Evolutionary conservation across 92 coral and sea anemone species (phyloP).

Genomic region (Pocillopora grandis): DNA sequence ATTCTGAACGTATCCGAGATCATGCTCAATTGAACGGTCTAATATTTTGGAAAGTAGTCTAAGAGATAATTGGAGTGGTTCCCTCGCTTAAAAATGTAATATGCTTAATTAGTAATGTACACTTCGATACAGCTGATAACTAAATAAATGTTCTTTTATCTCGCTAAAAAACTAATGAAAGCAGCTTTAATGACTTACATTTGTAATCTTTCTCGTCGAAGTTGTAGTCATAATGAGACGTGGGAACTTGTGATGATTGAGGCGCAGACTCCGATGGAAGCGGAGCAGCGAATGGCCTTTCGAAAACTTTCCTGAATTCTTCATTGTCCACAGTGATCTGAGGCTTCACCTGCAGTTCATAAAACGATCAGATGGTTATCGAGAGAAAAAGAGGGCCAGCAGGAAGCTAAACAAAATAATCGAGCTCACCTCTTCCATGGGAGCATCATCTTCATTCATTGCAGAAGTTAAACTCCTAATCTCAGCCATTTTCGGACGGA

Average conservation of each 20-base stretch:
- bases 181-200: slow-evolving; percentile 50
- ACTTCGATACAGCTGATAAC: neutral
- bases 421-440: slow-evolving; percentile 13
- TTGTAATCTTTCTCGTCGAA: slow-evolving; percentile 87
- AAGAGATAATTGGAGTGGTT: neutral
- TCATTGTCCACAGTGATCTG: slow-evolving; percentile 44
- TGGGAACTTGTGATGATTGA: slow-evolving; percentile 43
- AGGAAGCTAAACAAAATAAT: neutral
- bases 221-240: slow-evolving; percentile 78
- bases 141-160: neutral
- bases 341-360: slow-evolving; percentile 14
- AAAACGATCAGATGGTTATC: neutral
- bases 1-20: neutral
- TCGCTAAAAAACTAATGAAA: neutral
- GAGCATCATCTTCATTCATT: neutral
- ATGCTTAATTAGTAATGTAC: neutral
- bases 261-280: slow-evolving; percentile 44
- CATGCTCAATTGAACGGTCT: neutral
- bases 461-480: slow-evolving; percentile 22
- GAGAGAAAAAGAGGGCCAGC: neutral
- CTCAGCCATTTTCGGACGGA: slow-evolving; percentile 54
- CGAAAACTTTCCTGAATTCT: slow-evolving; percentile 75
- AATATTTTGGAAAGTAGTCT: neutral
- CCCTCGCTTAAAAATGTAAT: neutral
- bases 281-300: slow-evolving; percentile 70